These are phyloP conservation scores for Megalurothrips usitatus DNA, from an alignment of 2,888 invertebrate genomes.

Conservation along the genomic window DNA sequence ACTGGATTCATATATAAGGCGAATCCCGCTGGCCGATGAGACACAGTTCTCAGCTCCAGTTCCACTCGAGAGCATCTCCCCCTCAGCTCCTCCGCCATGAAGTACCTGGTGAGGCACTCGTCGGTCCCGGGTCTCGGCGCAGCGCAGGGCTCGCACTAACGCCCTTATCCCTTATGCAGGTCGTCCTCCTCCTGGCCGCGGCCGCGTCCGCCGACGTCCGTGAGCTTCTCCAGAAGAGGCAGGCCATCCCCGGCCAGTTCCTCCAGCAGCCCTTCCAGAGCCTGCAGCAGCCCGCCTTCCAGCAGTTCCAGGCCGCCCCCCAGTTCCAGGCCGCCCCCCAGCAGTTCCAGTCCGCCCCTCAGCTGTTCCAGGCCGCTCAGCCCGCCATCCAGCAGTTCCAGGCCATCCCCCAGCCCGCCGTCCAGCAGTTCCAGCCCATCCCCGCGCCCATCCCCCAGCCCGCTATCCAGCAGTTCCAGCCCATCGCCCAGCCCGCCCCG, in stretches of 20 bases:
- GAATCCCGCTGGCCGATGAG: background rate
- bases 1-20: conserved; percentile 7
- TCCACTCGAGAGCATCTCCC: background rate
- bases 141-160: background rate
- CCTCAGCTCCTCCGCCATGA: background rate
- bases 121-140: background rate
- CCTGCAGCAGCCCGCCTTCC: background rate
- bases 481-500: background rate
- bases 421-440: too few relatives aligned
- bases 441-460: background rate
- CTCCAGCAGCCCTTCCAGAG: background rate
- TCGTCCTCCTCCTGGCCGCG: background rate
- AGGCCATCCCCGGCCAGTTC: background rate
- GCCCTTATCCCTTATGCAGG: background rate
- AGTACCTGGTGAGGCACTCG: background rate
- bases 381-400: background rate
- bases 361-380: background rate
- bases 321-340: too few relatives aligned
- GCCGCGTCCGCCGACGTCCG: conserved; percentile 6
- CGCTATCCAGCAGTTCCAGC: conserved; percentile 5
- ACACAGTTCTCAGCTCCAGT: background rate
- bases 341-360: too few relatives aligned
- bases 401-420: too few relatives aligned
- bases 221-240: background rate
- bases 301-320: background rate